Evolutionary conservation across 2,797 vertebrate genomes (phyloP).

Genomic region (Sus cebifrons): DNA sequence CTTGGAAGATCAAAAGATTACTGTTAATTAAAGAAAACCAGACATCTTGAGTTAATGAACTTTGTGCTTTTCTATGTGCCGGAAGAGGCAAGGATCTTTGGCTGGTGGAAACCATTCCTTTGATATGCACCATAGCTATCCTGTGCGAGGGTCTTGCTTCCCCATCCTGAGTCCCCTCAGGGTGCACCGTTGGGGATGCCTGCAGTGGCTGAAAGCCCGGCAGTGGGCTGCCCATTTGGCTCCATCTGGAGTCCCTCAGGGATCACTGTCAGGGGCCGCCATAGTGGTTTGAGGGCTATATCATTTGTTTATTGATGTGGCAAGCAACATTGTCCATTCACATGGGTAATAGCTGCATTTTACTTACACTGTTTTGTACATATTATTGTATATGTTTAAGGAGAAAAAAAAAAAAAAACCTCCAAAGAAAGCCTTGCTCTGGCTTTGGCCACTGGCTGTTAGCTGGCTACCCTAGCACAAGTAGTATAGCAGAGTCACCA

Average conservation of each 20-base stretch:
- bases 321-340: not conserved
- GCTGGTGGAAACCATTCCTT: not conserved
- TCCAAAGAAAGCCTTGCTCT: not conserved
- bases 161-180: not conserved
- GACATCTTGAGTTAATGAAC: too few species aligned
- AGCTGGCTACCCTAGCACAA: not conserved
- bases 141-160: not conserved
- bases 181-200: not conserved
- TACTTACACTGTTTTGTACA: conserved; percentile 15
- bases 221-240: not conserved
- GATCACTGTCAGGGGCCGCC: not conserved
- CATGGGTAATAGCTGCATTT: not conserved
- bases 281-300: not conserved
- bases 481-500: not conserved
- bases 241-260: not conserved
- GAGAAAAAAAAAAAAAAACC: not conserved
- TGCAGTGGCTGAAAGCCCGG: not conserved
- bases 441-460: not conserved
- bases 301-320: not conserved
- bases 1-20: not conserved
- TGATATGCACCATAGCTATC: not conserved
- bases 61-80: not conserved
- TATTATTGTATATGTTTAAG: conserved; percentile 4
- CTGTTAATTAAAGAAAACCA: not conserved
- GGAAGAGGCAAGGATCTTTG: not conserved